These are phyloP conservation scores for Dicranocentrus wangi DNA, from an alignment of 2,888 invertebrate species.

Conservation along the genomic window DNA sequence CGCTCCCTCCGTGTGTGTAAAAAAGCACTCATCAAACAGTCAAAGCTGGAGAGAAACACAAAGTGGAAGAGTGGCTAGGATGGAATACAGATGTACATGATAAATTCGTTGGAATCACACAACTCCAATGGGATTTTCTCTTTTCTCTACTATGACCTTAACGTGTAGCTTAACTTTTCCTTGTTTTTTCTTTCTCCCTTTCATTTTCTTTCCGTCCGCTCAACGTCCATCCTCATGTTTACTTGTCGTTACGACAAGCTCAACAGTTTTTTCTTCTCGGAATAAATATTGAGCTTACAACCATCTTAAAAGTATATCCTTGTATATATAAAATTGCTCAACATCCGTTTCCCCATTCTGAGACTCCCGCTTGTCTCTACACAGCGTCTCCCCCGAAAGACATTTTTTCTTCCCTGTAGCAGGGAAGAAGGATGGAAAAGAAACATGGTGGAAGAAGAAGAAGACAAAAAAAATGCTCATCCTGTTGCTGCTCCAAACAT, in stretches of 20 bases:
- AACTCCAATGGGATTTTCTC: slow-evolving; percentile 53
- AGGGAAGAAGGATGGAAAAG: slow-evolving; percentile 6
- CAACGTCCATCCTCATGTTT: not conserved
- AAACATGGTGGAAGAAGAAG: not conserved
- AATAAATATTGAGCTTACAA: no score
- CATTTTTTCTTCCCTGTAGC: not conserved
- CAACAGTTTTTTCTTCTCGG: not conserved
- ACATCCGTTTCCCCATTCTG: no score
- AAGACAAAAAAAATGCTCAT: slow-evolving; percentile 7
- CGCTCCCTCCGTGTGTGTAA: no score
- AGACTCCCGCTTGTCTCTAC: no score
- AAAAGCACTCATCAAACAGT: no score
- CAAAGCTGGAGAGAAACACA: not conserved
- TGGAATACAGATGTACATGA: slow-evolving; percentile 33
- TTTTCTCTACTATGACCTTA: slow-evolving; percentile 41
- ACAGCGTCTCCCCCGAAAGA: no score
- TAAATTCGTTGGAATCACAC: slow-evolving; percentile 27
- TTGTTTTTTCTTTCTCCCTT: slow-evolving; percentile 29
- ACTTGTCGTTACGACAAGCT: not conserved
- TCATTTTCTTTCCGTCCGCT: slow-evolving; percentile 10
- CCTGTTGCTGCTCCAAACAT: slow-evolving; percentile 33
- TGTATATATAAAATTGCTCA: no score
- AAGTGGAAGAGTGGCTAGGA: slow-evolving; percentile 11
- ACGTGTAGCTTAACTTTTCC: slow-evolving; percentile 43
- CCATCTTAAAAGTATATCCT: no score